Conservation (phyloP, 2,797 vertebrate species). For the Manis javanica region DNA sequence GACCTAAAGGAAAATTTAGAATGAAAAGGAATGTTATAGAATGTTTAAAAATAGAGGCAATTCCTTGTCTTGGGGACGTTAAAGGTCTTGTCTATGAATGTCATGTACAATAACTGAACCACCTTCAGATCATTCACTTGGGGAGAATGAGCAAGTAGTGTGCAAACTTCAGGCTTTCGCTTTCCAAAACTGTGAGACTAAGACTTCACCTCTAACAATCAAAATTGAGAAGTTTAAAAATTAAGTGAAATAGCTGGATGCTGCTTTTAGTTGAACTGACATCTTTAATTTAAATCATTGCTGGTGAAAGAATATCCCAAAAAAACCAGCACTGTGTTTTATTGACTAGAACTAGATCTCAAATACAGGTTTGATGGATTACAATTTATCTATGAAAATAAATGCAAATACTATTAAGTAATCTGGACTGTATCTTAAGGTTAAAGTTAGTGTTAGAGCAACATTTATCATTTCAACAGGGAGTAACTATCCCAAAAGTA, state of each 20-base stretch:
- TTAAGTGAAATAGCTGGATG: constrained; percentile 5
- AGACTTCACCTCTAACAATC: constrained; percentile 54
- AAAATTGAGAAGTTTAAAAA: constrained; percentile 62
- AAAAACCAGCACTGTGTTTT: background rate
- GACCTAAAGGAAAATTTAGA: constrained; percentile 33
- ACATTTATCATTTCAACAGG: background rate
- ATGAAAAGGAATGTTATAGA: constrained; percentile 24
- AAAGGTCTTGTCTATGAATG: constrained; percentile 44
- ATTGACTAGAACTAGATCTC: constrained; percentile 22
- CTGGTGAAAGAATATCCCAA: background rate
- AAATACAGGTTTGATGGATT: background rate
- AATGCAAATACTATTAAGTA: background rate
- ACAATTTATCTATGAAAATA: constrained; percentile 9
- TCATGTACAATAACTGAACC: background rate
- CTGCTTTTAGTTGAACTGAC: constrained; percentile 26
- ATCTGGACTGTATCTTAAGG: background rate
- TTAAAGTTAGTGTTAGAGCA: background rate
- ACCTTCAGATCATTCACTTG: constrained; percentile 44
- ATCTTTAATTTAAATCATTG: constrained; percentile 13
- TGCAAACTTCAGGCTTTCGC: constrained; percentile 40
- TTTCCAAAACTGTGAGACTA: constrained; percentile 27
- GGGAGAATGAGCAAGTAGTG: constrained; percentile 44
- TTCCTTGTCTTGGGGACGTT: background rate
- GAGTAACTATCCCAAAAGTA: background rate
- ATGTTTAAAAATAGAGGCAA: constrained; percentile 1